Base-by-base conservation (phyloP, 2,797 vertebrate species). In the Pampus argenteus region DNA sequence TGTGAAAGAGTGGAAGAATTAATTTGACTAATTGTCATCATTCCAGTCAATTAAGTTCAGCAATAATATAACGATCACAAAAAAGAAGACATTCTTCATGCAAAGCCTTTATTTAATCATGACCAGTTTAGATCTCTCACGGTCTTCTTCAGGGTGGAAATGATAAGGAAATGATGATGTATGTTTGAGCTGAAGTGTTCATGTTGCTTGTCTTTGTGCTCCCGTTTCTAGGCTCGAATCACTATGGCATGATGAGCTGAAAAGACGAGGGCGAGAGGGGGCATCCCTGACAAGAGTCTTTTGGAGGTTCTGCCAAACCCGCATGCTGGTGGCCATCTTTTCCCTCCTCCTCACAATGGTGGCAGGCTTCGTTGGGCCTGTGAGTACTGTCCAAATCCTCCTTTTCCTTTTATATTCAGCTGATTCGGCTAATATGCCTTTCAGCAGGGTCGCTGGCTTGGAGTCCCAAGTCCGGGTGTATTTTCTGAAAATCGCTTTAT, bases 271-370 rank as follows among this genome's bases (percentile, higher is more conserved):
- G 3, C 88, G 80, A 50, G 94, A 94, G 1, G 91, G 88, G 2
- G 92, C 91, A 0, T 96, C 95, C 18, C 89, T 96, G 55, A 85
- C 83, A 0, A 86, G 91, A 63, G 95, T 95, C 68, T 90, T 95
- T 78, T 95, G 94, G 95, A 93, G 90, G 81, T 96, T 96, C 87
- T 96, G 95, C 88, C 91, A 88, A 79, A 96, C 95, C 25, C 94
- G 95, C 34, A 87, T 90, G 73, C 82, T 96, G 84, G 90, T 95
- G 81, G 93, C 95, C 62, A 71, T 94, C 49, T 90, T 95, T 54
- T 85, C 92, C 78, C 88, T 96, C 64, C 92, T 96, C 69, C 78
- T 96, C 65, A 93, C 91, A 34, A 95, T 95, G 92, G 84, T 95
- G 79, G 89, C 94, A 42, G 88, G 90, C 86, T 96, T 96, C 25